Evolutionary conservation across 1,140 invertebrate genomes (phyloP).

Genomic region (Nasonia giraulti): DNA sequence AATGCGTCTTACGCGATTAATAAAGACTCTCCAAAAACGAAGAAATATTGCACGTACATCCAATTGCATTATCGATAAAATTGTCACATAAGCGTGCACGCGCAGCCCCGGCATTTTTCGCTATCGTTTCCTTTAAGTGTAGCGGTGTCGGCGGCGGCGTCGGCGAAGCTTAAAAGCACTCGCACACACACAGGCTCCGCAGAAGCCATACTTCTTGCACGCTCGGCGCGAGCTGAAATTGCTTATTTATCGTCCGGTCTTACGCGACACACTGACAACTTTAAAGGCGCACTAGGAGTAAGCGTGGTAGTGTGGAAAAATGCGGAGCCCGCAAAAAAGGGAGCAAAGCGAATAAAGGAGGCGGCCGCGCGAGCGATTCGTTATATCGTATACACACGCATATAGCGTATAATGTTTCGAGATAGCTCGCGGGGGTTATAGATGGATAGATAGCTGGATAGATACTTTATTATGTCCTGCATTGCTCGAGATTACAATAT

Average conservation of each 20-base stretch:
- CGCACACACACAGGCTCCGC: neutral
- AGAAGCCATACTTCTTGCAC: constrained; percentile 45
- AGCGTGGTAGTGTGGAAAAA: neutral
- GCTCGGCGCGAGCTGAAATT: constrained; percentile 41
- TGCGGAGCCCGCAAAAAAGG: neutral
- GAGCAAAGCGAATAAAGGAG: constrained; percentile 1
- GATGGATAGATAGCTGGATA: constrained; percentile 36
- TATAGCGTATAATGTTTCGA: constrained; percentile 11
- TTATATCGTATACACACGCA: neutral
- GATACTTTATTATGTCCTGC: constrained; percentile 38
- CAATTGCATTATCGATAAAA: constrained; percentile 27
- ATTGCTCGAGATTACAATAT: constrained; percentile 21
- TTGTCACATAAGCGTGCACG: neutral
- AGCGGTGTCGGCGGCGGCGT: too few relatives aligned
- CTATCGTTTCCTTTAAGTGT: constrained; percentile 11
- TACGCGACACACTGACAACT: neutral
- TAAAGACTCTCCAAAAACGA: neutral
- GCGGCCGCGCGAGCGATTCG: constrained; percentile 22
- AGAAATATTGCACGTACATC: neutral
- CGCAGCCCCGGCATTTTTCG: neutral
- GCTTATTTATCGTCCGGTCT: constrained; percentile 48
- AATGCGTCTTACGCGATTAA: neutral
- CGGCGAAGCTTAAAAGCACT: constrained; percentile 20
- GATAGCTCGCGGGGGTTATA: constrained; percentile 15
- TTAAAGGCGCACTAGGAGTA: constrained; percentile 13